Percentiles rank a stretch among this genome's conserved stretches.
Conservation (phyloP, 2,113 vertebrate species). For the Ptilonorhynchus violaceus region DNA sequence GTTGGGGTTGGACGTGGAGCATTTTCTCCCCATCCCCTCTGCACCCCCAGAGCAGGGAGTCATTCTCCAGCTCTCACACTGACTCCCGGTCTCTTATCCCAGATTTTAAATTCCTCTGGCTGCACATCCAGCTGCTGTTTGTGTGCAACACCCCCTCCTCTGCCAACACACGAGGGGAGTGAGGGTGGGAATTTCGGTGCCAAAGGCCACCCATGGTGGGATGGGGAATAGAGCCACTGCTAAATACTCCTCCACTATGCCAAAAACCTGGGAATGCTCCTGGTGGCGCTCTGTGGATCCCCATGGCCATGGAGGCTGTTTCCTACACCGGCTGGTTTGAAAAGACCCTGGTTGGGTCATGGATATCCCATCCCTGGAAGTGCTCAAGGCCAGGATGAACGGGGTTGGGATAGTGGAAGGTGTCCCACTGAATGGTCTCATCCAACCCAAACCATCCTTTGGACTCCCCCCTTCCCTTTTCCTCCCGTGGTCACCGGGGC, state of each 20-base stretch:
- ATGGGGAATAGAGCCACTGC: neutral
- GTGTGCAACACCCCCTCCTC: neutral
- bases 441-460: too few species aligned
- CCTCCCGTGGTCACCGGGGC: neutral
- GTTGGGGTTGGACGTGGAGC: rapidly evolving
- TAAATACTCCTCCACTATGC: neutral
- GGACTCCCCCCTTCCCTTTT: neutral
- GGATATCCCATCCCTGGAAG: neutral
- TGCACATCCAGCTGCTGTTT: neutral
- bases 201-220: neutral
- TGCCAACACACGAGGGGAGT: rapidly evolving
- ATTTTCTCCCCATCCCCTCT: neutral
- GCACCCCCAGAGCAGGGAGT: neutral
- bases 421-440: neutral
- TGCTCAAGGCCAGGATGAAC: neutral
- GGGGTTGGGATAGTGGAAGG: rapidly evolving
- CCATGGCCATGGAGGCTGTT: neutral
- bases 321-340: neutral
- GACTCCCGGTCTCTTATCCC: neutral
- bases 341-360: neutral
- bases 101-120: neutral
- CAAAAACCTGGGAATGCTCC: neutral
- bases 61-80: neutral
- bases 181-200: neutral
- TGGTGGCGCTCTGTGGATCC: neutral